A percentile compares a stretch with the other conserved stretches of the same genome.
These are phyloP conservation scores for Erythrocebus patas DNA, from an alignment of 2,113 vertebrate species.

Conservation along the genomic window DNA sequence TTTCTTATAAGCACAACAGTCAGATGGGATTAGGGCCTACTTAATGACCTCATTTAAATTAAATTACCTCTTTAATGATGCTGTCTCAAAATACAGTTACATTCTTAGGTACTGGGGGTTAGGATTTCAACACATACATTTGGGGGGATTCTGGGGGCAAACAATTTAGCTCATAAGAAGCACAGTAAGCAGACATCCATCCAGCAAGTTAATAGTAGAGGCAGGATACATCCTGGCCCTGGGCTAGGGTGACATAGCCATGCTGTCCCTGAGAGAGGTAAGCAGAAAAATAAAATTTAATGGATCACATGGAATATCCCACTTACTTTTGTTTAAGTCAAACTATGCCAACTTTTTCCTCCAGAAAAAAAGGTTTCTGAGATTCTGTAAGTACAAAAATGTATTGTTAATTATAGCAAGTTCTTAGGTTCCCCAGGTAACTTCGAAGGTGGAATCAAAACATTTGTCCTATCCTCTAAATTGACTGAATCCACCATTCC, in stretches of 20 bases:
- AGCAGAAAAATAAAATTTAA: background rate
- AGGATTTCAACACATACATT: background rate
- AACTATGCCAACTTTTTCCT: background rate
- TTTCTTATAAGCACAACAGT: background rate
- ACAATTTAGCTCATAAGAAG: background rate
- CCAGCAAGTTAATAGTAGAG: background rate
- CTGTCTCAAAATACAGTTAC: background rate
- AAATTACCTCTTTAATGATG: background rate
- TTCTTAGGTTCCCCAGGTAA: slow-evolving; percentile 5
- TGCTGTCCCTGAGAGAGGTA: background rate
- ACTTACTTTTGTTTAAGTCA: slow-evolving; percentile 26
- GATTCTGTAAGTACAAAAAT: slow-evolving; percentile 4
- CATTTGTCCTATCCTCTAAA: slow-evolving; percentile 9
- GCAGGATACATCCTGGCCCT: too few species aligned
- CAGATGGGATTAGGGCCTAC: background rate
- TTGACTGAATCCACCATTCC: slow-evolving; percentile 55
- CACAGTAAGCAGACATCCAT: background rate
- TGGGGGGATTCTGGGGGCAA: background rate
- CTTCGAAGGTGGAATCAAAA: slow-evolving; percentile 45
- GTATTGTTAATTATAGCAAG: slow-evolving; percentile 33
- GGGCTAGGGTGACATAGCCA: background rate
- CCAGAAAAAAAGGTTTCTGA: background rate
- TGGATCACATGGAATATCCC: background rate
- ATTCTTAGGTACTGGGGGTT: background rate
- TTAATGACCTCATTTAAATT: background rate